Conservation (phyloP, 1,140 invertebrate genomes). For the Elymnias hypermnestra region DNA sequence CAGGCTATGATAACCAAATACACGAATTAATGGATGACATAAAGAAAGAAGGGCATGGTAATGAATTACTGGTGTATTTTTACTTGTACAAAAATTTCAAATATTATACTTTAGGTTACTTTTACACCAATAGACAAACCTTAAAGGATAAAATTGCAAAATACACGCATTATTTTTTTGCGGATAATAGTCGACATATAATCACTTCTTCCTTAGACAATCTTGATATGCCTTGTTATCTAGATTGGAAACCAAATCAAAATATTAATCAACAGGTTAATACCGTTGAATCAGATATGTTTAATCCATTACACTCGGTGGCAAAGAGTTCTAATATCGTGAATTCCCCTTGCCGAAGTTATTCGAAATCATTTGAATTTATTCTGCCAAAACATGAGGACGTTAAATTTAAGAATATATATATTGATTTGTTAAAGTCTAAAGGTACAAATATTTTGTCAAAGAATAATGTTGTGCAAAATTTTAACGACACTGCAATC, state of each 20-base stretch:
- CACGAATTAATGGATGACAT: constrained; percentile 15
- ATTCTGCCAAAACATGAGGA: constrained; percentile 7
- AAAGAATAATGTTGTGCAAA: too few species aligned
- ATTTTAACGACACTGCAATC: too few species aligned
- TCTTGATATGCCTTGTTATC: neutral
- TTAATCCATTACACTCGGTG: neutral
- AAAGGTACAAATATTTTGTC: neutral
- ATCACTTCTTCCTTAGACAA: neutral
- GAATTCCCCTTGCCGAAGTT: neutral
- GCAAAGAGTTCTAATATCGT: neutral
- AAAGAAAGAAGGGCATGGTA: constrained; percentile 1
- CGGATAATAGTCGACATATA: constrained; percentile 2
- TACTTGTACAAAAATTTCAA: constrained; percentile 10
- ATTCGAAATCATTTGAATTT: constrained; percentile 6
- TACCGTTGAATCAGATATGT: neutral
- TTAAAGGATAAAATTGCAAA: constrained; percentile 7
- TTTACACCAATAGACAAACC: constrained; percentile 5
- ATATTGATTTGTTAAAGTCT: neutral
- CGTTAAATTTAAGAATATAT: constrained; percentile 11
- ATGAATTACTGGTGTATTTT: constrained; percentile 13
- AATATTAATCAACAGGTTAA: neutral
- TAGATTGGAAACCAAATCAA: neutral
- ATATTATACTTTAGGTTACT: constrained; percentile 12
- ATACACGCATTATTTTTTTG: constrained; percentile 17
- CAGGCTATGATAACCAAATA: constrained; percentile 18